Conservation (phyloP, 2,113 vertebrate species). For the Pandion haliaetus region DNA sequence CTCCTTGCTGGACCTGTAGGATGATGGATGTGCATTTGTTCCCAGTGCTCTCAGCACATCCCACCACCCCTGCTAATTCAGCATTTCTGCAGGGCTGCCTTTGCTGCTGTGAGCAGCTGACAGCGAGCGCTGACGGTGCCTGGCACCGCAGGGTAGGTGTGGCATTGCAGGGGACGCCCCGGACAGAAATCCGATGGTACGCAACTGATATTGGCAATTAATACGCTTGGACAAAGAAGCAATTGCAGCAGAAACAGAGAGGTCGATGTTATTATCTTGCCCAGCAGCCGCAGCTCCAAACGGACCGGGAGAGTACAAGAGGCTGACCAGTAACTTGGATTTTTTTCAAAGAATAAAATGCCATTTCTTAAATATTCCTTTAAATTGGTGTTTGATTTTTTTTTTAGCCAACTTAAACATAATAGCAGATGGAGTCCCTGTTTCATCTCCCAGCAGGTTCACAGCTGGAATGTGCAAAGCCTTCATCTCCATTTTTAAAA, state of each 20-base stretch:
- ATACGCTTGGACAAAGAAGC: background rate
- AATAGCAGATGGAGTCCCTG: background rate
- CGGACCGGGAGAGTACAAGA: background rate
- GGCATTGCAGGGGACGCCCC: background rate
- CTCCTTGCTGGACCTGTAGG: background rate
- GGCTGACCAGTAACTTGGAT: background rate
- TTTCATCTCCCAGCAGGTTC: background rate
- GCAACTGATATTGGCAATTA: background rate
- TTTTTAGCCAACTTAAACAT: background rate
- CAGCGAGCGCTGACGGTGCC: background rate
- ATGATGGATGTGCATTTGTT: background rate
- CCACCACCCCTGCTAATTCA: background rate
- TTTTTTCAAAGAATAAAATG: background rate
- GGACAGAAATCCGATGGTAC: background rate
- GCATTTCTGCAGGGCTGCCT: background rate
- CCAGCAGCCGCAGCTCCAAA: background rate
- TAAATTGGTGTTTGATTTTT: background rate
- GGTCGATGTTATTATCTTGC: background rate
- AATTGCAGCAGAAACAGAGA: background rate
- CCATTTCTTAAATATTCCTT: background rate
- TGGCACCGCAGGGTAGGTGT: background rate
- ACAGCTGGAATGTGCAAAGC: slow-evolving; percentile 22
- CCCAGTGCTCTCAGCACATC: background rate
- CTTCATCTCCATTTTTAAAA: background rate
- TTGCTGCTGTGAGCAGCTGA: background rate